Evolutionary conservation across 2,888 invertebrate genomes (phyloP).

Genomic region (Pristionchus fissidentatus): DNA sequence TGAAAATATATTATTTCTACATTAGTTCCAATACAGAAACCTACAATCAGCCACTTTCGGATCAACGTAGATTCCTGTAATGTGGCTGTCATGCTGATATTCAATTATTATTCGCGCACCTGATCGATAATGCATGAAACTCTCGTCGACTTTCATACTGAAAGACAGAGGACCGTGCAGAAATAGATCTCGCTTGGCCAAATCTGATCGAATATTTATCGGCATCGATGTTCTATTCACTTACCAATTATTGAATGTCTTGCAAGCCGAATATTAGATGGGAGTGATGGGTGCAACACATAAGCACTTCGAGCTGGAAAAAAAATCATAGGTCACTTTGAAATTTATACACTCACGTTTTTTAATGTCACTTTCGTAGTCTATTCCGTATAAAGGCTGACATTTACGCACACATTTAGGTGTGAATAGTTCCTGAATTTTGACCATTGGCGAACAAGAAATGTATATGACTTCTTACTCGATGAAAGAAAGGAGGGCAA

Average conservation of each 20-base stretch:
- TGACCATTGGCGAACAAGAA: no score
- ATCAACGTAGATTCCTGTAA: background rate
- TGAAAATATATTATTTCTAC: background rate
- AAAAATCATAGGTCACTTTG: no score
- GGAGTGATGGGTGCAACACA: no score
- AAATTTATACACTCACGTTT: slow-evolving; percentile 4
- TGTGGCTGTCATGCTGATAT: no score
- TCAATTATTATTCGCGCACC: slow-evolving; percentile 47
- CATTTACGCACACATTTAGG: slow-evolving; percentile 34
- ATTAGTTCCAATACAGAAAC: background rate
- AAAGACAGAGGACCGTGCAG: no score
- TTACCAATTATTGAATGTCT: background rate
- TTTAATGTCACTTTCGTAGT: background rate
- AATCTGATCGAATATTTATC: no score
- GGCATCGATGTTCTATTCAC: background rate
- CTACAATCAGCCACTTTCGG: background rate
- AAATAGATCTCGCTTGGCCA: no score
- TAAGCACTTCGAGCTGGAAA: slow-evolving; percentile 25
- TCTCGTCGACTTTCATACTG: slow-evolving; percentile 63
- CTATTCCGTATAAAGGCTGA: slow-evolving; percentile 10
- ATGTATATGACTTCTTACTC: background rate
- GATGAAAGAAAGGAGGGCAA: background rate
- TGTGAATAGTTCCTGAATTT: slow-evolving; percentile 30
- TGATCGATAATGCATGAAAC: slow-evolving; percentile 63
- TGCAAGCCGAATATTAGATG: no score